phyloP scores from a whole-genome alignment of 2,797 vertebrate genomes.

The Urophycis tenuis region DNA sequence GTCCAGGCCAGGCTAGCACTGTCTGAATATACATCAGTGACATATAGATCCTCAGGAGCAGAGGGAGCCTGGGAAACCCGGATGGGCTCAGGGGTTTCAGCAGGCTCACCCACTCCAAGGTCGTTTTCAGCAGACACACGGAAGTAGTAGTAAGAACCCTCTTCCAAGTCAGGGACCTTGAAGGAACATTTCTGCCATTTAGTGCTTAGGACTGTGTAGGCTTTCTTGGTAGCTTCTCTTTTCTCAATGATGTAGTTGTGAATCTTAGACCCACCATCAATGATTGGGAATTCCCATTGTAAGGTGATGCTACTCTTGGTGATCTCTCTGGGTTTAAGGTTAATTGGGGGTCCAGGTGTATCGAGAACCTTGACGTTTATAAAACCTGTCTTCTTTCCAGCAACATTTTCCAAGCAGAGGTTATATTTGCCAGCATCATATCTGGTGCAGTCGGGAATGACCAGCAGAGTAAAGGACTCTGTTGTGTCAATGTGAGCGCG shows the following conservation, averaged over 20 bases:
- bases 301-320: slow-evolving; percentile 89
- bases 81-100: slow-evolving; percentile 89
- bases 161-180: slow-evolving; percentile 80
- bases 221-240: slow-evolving; percentile 91
- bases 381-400: slow-evolving; percentile 96
- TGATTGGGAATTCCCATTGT: slow-evolving; percentile 97
- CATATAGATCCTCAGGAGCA: slow-evolving; percentile 89
- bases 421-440: slow-evolving; percentile 96
- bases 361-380: slow-evolving; percentile 95
- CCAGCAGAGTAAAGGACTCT: slow-evolving; percentile 90
- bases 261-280: slow-evolving; percentile 95
- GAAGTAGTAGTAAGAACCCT: slow-evolving; percentile 96
- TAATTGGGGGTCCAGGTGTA: slow-evolving; percentile 91
- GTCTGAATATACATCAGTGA: slow-evolving; percentile 85
- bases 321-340: slow-evolving; percentile 91
- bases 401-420: slow-evolving; percentile 92
- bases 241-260: slow-evolving; percentile 95
- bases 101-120: slow-evolving; percentile 88
- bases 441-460: slow-evolving; percentile 93
- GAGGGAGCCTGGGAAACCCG: slow-evolving; percentile 90
- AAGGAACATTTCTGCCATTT: slow-evolving; percentile 95
- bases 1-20: slow-evolving; percentile 93
- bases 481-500: slow-evolving; percentile 93
- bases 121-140: slow-evolving; percentile 95
- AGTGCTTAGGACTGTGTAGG: slow-evolving; percentile 86